These are phyloP conservation scores for Rhabdomys pumilio DNA, from an alignment of 2,797 vertebrate genomes.

Conservation along the genomic window DNA sequence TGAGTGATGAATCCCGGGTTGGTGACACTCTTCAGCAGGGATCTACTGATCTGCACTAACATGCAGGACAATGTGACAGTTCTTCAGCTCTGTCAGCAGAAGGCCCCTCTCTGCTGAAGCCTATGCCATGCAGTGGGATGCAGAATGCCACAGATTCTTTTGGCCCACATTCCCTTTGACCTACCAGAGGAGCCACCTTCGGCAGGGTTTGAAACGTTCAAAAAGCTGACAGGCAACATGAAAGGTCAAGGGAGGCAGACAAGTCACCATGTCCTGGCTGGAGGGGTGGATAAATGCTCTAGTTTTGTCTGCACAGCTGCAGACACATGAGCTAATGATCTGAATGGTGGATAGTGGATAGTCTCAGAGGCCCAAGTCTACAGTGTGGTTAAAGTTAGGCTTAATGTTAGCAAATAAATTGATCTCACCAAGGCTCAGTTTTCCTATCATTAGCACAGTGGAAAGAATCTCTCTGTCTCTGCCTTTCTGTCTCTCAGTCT, in stretches of 20 bases:
- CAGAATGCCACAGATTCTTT: background rate
- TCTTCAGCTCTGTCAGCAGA: constrained; percentile 24
- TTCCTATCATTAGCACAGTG: background rate
- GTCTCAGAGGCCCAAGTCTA: background rate
- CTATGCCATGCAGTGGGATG: background rate
- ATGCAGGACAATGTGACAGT: background rate
- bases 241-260: background rate
- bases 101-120: background rate
- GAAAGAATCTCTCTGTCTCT: background rate
- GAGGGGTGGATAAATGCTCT: background rate
- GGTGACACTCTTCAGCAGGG: constrained; percentile 18
- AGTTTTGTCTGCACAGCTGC: background rate
- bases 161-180: background rate
- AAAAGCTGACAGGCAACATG: background rate
- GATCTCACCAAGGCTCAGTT: constrained; percentile 20
- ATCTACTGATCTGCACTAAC: background rate
- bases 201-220: background rate
- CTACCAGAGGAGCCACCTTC: background rate
- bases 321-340: background rate
- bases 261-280: background rate
- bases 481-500: background rate
- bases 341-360: background rate
- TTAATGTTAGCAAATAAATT: background rate
- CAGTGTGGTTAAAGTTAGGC: background rate
- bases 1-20: background rate